Percentiles rank a stretch among this genome's conserved stretches.
These are phyloP conservation scores for Cephalopholis sonnerati DNA, from an alignment of 2,113 vertebrate genomes.

Conservation along the genomic window DNA sequence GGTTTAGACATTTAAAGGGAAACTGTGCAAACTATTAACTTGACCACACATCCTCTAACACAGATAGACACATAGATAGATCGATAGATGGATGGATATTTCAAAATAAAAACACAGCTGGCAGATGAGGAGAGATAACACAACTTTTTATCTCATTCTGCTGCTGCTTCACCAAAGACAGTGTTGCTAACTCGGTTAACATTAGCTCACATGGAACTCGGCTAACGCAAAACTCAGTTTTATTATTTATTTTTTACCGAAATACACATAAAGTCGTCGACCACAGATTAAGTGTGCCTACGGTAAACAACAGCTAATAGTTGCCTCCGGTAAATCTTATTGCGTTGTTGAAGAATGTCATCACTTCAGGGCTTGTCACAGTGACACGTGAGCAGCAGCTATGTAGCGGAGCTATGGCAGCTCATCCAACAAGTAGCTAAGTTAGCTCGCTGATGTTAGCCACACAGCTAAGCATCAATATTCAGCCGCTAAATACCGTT, in stretches of 20 bases:
- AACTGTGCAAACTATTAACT: not conserved
- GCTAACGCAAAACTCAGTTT: conserved; percentile 11
- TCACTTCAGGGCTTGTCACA: conserved; percentile 62
- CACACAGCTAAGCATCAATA: conserved; percentile 13
- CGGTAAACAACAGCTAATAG: rapidly evolving
- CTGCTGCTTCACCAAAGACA: not conserved
- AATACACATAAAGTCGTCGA: no score
- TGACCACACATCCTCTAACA: no score
- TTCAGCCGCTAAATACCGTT: not conserved
- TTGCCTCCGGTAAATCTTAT: rapidly evolving
- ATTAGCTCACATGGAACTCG: conserved; percentile 38
- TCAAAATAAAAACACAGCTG: not conserved
- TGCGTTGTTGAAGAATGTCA: conserved; percentile 28
- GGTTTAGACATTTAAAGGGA: not conserved
- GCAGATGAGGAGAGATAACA: not conserved
- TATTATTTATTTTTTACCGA: no score
- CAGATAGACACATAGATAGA: no score
- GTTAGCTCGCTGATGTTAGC: conserved; percentile 62
- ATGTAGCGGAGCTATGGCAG: conserved; percentile 49
- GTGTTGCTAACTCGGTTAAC: conserved; percentile 45
- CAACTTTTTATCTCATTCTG: not conserved
- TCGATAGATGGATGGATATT: no score
- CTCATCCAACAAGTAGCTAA: conserved; percentile 50
- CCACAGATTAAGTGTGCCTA: rapidly evolving
- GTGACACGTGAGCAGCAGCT: conserved; percentile 83